phyloP scores from a whole-genome alignment of 2,113 vertebrate genomes.

The Neomonachus schauinslandi region DNA sequence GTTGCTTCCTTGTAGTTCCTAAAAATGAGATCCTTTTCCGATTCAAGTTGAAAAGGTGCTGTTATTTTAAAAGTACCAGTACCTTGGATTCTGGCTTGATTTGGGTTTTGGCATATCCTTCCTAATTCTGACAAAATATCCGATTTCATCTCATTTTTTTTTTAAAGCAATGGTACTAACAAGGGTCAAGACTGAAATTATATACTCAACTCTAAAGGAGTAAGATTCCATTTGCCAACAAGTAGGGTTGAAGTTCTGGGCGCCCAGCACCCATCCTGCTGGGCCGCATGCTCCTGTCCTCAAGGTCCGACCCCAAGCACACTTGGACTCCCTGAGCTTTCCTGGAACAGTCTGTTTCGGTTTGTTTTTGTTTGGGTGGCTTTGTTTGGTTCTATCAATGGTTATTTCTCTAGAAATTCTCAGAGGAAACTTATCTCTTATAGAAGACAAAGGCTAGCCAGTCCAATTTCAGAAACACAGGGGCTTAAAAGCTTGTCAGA shows the following conservation, averaged over 20 bases:
- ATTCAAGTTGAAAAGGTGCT: background rate
- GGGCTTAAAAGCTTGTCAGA: background rate
- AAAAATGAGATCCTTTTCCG: background rate
- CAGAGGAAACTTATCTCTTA: background rate
- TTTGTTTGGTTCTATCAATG: background rate
- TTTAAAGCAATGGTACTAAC: background rate
- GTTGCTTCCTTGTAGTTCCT: background rate
- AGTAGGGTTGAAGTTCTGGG: background rate
- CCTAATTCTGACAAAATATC: background rate
- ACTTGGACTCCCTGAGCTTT: background rate
- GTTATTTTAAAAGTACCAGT: background rate
- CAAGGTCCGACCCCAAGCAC: background rate
- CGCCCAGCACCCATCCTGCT: accelerated
- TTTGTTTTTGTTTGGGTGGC: background rate
- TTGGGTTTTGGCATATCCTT: background rate
- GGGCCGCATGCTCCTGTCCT: background rate
- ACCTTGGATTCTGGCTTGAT: background rate
- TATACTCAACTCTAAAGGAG: background rate
- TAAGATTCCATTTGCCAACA: background rate
- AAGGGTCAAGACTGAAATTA: background rate
- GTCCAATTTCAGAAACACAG: conserved; percentile 25
- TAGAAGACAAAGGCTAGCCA: background rate
- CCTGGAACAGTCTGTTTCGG: background rate
- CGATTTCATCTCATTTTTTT: background rate
- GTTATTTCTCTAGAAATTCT: conserved; percentile 34